These are phyloP conservation scores for Hypothenemus hampei DNA, from an alignment of 1,140 invertebrate species.

Conservation along the genomic window DNA sequence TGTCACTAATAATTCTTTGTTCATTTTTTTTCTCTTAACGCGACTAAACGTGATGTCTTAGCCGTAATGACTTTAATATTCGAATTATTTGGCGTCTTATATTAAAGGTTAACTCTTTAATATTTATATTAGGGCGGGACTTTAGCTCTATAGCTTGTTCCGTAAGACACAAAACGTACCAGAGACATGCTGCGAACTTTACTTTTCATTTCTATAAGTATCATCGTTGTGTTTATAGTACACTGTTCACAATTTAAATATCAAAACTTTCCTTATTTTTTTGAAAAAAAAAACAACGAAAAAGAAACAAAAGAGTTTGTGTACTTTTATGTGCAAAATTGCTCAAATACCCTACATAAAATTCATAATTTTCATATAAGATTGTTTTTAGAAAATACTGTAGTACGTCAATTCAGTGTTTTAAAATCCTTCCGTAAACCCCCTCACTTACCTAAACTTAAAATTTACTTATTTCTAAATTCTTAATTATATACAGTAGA, in stretches of 20 bases:
- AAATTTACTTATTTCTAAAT: too few relatives aligned
- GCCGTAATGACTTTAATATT: neutral
- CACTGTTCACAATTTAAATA: too few relatives aligned
- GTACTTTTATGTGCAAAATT: neutral
- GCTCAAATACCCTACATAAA: neutral
- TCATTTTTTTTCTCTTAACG: neutral
- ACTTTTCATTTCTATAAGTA: neutral
- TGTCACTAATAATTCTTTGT: conserved; percentile 17
- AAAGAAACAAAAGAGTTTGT: neutral
- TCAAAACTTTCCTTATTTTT: too few relatives aligned
- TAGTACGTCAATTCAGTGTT: too few relatives aligned
- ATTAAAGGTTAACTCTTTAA: conserved; percentile 4
- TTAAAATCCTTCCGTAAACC: too few relatives aligned
- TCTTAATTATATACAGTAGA: too few relatives aligned
- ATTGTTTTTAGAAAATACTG: too few relatives aligned
- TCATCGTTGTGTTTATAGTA: too few relatives aligned
- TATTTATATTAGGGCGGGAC: conserved; percentile 2
- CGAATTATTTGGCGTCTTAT: conserved; percentile 2
- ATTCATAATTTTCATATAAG: too few relatives aligned
- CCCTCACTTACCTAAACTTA: too few relatives aligned
- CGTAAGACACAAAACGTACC: neutral
- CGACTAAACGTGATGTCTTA: neutral
- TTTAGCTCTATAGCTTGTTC: conserved; percentile 2
- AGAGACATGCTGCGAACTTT: neutral
- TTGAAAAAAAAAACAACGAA: too few relatives aligned